These are phyloP conservation scores for Meles meles DNA, from an alignment of 2,113 vertebrate genomes.

Conservation along the genomic window DNA sequence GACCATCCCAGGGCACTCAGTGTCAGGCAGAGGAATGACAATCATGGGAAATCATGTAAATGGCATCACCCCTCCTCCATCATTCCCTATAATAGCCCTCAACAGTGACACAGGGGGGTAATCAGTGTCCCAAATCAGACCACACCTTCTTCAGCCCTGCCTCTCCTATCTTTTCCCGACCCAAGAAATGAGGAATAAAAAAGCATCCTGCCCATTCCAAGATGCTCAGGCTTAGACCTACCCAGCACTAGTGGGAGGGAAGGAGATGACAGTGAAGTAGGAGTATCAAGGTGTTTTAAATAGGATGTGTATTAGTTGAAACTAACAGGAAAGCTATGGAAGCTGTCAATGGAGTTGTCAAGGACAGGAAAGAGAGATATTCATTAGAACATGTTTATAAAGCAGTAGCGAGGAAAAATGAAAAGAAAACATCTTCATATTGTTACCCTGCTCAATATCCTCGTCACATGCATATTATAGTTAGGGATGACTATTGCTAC, in stretches of 20 bases:
- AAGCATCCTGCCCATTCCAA: neutral
- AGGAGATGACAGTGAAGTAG: neutral
- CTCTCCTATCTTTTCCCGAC: neutral
- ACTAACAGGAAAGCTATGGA: neutral
- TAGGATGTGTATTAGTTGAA: neutral
- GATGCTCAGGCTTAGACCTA: neutral
- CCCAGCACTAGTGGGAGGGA: fast-evolving
- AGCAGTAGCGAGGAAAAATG: neutral
- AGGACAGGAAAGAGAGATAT: neutral
- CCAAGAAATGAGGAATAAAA: neutral
- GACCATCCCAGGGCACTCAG: neutral
- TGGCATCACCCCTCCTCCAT: neutral
- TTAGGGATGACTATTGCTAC: neutral
- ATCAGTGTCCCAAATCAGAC: neutral
- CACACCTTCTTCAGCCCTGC: neutral
- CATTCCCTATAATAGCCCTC: neutral
- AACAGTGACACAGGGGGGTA: fast-evolving
- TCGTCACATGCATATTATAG: neutral
- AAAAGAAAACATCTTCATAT: neutral
- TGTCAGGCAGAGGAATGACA: neutral
- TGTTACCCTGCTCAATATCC: neutral
- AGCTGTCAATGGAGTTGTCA: neutral
- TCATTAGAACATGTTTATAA: neutral
- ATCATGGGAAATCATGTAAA: neutral
- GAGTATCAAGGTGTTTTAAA: neutral